A percentile compares a stretch with the other conserved stretches of the same genome.
These are phyloP conservation scores for Troides aeacus DNA, from an alignment of 2,888 invertebrate species.

Conservation along the genomic window DNA sequence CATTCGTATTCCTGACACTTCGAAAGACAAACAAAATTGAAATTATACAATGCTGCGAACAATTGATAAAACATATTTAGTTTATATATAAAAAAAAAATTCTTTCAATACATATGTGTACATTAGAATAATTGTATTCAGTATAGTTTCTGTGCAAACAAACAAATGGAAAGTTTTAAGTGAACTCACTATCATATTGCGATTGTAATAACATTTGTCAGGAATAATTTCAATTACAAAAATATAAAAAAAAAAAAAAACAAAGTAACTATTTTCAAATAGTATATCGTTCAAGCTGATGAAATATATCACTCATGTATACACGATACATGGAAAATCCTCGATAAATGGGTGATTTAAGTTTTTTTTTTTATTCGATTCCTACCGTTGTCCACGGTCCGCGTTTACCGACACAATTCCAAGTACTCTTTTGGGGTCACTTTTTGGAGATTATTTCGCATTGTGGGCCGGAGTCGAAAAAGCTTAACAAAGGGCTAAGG, in stretches of 20 bases:
- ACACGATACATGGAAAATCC: conserved; percentile 47
- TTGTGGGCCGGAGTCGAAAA: conserved; percentile 70
- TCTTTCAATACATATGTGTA: too few species aligned
- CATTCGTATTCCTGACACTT: too few species aligned
- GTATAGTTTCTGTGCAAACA: neutral
- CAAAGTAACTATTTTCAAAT: too few species aligned
- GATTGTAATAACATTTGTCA: conserved; percentile 12
- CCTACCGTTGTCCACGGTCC: conserved; percentile 48
- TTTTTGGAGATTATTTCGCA: conserved; percentile 75
- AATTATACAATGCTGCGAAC: too few species aligned
- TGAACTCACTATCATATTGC: conserved; percentile 4
- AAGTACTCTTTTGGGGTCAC: conserved; percentile 76
- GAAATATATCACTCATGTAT: conserved; percentile 43
- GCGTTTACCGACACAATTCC: conserved; percentile 56
- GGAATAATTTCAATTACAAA: too few species aligned
- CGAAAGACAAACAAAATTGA: too few species aligned
- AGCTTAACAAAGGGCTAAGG: conserved; percentile 59
- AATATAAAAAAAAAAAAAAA: too few species aligned
- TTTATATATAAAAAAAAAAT: too few species aligned
- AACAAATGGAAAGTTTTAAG: conserved; percentile 18
- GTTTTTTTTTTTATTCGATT: conserved; percentile 49
- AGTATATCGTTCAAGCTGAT: too few species aligned
- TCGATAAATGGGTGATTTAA: conserved; percentile 58
- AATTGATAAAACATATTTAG: too few species aligned
- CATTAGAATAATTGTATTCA: too few species aligned